Evolutionary conservation across 1,140 invertebrate genomes (phyloP).

Genomic region (Gyrodactylus salaris): DNA sequence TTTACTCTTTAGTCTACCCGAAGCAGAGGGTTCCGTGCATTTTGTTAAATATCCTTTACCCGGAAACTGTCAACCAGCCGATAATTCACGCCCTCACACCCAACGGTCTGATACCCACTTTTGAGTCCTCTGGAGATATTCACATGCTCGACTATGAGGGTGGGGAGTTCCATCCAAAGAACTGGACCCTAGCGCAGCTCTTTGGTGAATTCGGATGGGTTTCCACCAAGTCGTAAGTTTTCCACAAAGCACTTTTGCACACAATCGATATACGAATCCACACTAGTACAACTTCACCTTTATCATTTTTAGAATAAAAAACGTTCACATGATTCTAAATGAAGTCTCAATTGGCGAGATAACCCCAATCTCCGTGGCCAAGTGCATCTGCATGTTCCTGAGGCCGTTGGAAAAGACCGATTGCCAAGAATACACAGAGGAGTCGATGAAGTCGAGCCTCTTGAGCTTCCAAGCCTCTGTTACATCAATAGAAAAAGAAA

Average conservation of each 20-base stretch:
- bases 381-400: background rate
- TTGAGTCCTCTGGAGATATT: background rate
- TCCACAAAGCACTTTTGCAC: no score
- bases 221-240: background rate
- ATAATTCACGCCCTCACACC: background rate
- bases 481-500: background rate
- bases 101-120: background rate
- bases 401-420: background rate
- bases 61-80: background rate
- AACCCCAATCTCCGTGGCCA: background rate
- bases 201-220: background rate
- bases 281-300: no score
- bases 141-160: background rate
- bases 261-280: no score
- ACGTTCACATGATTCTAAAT: background rate
- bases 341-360: background rate
- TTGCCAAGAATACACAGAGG: background rate
- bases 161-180: background rate
- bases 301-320: background rate
- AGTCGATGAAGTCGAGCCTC: background rate
- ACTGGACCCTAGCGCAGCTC: background rate
- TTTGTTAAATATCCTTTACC: background rate
- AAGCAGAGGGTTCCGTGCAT: background rate
- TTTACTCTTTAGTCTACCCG: no score
- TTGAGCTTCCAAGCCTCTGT: background rate